phyloP scores from a whole-genome alignment of 2,888 invertebrate genomes.

The Stictocephala bisonia region DNA sequence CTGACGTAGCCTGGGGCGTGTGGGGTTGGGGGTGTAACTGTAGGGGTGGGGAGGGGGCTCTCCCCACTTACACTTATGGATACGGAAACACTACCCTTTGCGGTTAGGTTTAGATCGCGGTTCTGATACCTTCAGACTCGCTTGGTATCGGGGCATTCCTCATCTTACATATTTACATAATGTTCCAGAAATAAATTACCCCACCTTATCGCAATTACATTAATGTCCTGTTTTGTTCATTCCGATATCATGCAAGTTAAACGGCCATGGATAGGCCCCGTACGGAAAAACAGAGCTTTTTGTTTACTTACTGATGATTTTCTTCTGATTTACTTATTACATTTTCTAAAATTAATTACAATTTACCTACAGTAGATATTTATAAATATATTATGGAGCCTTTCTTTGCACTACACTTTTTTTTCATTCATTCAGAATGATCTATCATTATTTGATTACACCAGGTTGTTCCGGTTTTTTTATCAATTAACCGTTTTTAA shows the following conservation, averaged over 20 bases:
- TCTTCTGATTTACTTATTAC: no score
- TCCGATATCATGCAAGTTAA: not conserved
- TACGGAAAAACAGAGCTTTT: no score
- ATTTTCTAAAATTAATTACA: no score
- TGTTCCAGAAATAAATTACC: constrained; percentile 28
- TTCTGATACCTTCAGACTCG: constrained; percentile 8
- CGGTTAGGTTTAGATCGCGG: constrained; percentile 38
- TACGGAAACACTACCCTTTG: constrained; percentile 36
- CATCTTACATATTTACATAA: constrained; percentile 37
- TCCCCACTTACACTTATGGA: not conserved
- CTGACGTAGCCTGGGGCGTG: constrained; percentile 38
- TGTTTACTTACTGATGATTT: no score
- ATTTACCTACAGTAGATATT: no score
- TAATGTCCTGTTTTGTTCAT: constrained; percentile 28
- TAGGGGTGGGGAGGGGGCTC: not conserved
- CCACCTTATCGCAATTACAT: constrained; percentile 20
- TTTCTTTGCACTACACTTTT: no score
- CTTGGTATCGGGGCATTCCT: constrained; percentile 27
- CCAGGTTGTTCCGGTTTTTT: no score
- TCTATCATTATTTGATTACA: no score
- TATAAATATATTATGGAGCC: no score
- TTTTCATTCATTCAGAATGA: no score
- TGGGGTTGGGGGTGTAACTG: not conserved
- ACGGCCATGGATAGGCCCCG: no score
- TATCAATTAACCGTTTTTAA: no score